Conservation (phyloP, 2,113 vertebrate genomes). For the Gymnogyps californianus region DNA sequence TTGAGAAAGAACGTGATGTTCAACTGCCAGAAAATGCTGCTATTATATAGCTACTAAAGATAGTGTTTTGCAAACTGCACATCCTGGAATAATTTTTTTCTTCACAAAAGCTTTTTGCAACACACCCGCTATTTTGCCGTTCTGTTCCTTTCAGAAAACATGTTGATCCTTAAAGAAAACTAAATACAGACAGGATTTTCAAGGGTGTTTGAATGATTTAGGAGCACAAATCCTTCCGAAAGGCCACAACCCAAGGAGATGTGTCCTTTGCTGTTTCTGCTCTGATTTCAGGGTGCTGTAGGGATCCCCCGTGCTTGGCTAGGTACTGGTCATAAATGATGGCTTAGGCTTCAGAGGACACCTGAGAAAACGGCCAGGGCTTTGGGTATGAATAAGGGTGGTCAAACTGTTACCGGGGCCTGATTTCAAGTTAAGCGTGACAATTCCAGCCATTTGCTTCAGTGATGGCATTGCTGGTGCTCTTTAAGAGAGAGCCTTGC, state of each 20-base stretch:
- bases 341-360: background rate
- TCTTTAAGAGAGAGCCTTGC: background rate
- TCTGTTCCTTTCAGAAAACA: slow-evolving; percentile 5
- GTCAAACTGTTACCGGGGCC: fast-evolving
- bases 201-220: background rate
- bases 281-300: background rate
- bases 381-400: background rate
- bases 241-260: background rate
- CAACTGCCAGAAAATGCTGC: slow-evolving; percentile 41
- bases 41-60: slow-evolving; percentile 39
- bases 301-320: background rate
- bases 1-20: slow-evolving; percentile 21
- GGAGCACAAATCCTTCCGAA: background rate
- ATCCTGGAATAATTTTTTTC: slow-evolving; percentile 24
- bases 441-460: background rate
- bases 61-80: slow-evolving; percentile 42
- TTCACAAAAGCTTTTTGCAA: slow-evolving; percentile 4
- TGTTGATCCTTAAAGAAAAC: background rate
- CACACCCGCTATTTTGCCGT: background rate
- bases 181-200: background rate
- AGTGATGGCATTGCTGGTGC: background rate
- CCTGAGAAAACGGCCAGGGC: background rate
- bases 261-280: background rate
- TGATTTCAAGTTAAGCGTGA: background rate
- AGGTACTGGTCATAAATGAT: background rate